Base-by-base conservation (phyloP, 2,113 vertebrate genomes). In the Colius striatus region DNA sequence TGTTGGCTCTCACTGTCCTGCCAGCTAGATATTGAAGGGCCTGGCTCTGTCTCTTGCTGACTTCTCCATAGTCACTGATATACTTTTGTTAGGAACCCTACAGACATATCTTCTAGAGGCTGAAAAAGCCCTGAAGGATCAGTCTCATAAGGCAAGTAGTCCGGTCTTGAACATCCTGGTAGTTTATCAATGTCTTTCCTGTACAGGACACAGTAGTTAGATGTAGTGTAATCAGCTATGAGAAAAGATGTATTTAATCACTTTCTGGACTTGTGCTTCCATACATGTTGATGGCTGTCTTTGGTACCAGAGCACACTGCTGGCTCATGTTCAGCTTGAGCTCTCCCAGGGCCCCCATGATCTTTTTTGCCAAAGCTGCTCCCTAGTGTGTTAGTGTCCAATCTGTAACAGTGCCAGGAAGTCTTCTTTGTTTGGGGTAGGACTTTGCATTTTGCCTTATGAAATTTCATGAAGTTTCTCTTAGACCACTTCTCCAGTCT, bases 21-120 rank as follows among this genome's bases (percentile, higher is more conserved):
- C n/a, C 0, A 0, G 16, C 13, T 68, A 5, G 12, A 1, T 50
- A 4, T 34, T 2, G 1, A 74, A 61, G 13, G 11, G 30, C 6
- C 3, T 67, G 48, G 2, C 6, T 75, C 18, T 71, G 5, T 67
- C 22, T 86, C 7, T 30, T 60, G 11, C 6, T 72, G 58, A 67
- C 13, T 62, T 63, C 16, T 9, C 21, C 11, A 17, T 3, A 41
- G 16, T 13, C 16, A 34, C 48, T 51, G 43, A 16, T 1, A 9
- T 38, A 2, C 2, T 85, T 38, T 54, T 34, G 1, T 41, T 71
- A 47, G 23, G 38, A 77, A 5, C 2, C 21, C 9, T 1, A 1
- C 4, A 65, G n/a, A 13, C 16, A 22, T 62, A 13, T 34, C 51
- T 54, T 57, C 26, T 61, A 21, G 38, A 75, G 30, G 15, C 23